Evolutionary conservation across 2,113 vertebrate species (phyloP).

Genomic region (Pagrus major): DNA sequence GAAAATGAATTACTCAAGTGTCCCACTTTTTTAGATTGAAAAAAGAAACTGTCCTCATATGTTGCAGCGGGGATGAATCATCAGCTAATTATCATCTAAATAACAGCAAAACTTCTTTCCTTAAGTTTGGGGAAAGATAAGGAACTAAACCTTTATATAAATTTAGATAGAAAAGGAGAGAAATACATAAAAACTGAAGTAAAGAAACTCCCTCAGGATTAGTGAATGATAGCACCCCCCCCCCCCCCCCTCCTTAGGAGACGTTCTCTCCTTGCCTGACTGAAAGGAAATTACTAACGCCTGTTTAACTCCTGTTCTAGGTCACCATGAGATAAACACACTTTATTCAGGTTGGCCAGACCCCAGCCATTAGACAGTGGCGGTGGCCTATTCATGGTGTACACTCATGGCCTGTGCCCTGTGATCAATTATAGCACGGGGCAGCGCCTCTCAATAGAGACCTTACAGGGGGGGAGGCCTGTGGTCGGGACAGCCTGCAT

Average conservation of each 20-base stretch:
- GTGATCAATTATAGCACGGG: constrained; percentile 82
- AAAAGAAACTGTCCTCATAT: constrained; percentile 15
- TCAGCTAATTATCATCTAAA: constrained; percentile 51
- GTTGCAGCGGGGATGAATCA: constrained; percentile 46
- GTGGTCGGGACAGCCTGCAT: constrained; percentile 36
- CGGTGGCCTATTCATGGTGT: constrained; percentile 69
- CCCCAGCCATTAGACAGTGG: constrained; percentile 76
- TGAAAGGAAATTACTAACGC: constrained; percentile 79
- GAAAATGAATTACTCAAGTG: constrained; percentile 63
- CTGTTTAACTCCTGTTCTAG: constrained; percentile 85
- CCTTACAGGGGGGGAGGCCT: constrained; percentile 13
- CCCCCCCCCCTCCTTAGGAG: constrained; percentile 26
- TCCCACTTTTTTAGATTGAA: constrained; percentile 48
- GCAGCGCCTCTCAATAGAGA: constrained; percentile 75
- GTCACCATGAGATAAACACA: constrained; percentile 86
- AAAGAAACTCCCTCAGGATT: constrained; percentile 23
- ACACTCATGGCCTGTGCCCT: constrained; percentile 67
- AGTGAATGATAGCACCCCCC: constrained; percentile 19
- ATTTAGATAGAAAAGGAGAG: not conserved
- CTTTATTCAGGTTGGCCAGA: constrained; percentile 80
- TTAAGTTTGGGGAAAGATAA: not conserved
- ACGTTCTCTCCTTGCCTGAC: constrained; percentile 53
- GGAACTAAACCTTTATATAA: not conserved
- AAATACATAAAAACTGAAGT: not conserved
- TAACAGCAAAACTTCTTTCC: constrained; percentile 19